Evolutionary conservation across 2,888 invertebrate genomes (phyloP), one percentile per base, ranked within the genome.

Genomic region (Acleris emargana): DNA sequence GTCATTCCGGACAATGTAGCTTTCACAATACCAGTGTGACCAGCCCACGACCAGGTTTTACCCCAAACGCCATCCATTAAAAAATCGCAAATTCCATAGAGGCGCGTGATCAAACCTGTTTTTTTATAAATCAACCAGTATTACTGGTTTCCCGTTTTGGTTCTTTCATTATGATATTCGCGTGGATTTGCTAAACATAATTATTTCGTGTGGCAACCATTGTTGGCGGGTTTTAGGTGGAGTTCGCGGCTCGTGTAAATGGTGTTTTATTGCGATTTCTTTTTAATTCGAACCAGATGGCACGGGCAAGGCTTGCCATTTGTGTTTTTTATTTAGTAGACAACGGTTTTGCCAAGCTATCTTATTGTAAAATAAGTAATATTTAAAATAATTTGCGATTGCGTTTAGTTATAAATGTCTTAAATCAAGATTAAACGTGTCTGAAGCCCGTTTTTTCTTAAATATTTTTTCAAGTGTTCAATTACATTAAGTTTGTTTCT

Each of bases 101-200:
- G 89, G 87, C 90, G 85, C 90, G 90, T 86, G 89, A 80, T 82
- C 73, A 70, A 84, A 89, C 89, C 76, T 74, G 89, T 88, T 79
- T 69, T 67, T 69, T 70, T 45, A 70, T 71, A 76, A 82, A 82
- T 77, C 73, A 84, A 91, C 90, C 73, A 76, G 90, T 84, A 81
- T 76, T 79, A 80, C 91, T 80, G 82, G 91, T 91, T 89, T 76
- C 72, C 62, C 69, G 70, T 74, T 74, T 70, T 72, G 71, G 64
- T 73, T 72, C 73, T 76, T 76, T 72, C 76, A 70, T 75, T 72
- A 70, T 76, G 75, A 81, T 80, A 79, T 87, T 86, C 76, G 86
- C 88, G 80, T 76, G 81, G 83, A 87, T 87, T 89, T 84, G 86
- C 81, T 76, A 83, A 87, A 89, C 85, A 86, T 79, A 74, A 79